phyloP scores from a whole-genome alignment of 2,888 invertebrate species.

The Microctonus hyperodae region DNA sequence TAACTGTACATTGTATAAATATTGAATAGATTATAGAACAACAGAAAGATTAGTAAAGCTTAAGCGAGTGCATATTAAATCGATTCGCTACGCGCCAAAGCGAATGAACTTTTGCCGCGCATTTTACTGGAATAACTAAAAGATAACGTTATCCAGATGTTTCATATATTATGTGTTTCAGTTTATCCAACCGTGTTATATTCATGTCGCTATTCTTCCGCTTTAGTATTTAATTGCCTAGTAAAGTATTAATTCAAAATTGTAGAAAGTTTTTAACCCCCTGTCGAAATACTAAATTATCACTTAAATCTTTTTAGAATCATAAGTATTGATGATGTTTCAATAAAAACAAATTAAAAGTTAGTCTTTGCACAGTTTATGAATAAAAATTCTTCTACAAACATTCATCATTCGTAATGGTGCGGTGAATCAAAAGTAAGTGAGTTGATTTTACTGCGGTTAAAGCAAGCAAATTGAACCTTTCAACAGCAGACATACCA shows the following conservation, averaged over 20 bases:
- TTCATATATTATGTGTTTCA: background rate
- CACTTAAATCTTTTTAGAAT: too few relatives aligned
- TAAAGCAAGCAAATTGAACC: slow-evolving; percentile 17
- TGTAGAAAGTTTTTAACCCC: too few relatives aligned
- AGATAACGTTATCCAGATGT: slow-evolving; percentile 11
- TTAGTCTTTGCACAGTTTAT: too few relatives aligned
- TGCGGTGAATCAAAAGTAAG: background rate
- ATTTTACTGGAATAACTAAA: slow-evolving; percentile 8
- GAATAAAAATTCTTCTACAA: too few relatives aligned
- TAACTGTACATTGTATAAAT: background rate
- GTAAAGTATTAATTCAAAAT: too few relatives aligned
- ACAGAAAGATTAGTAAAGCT: too few relatives aligned
- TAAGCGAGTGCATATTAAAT: slow-evolving; percentile 3
- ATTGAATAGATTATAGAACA: background rate
- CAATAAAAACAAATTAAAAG: too few relatives aligned
- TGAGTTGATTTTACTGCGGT: background rate
- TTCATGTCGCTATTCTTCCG: background rate
- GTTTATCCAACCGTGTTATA: background rate
- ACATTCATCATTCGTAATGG: background rate
- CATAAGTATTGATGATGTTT: too few relatives aligned
- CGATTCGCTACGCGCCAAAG: slow-evolving; percentile 10
- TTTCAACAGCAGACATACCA: slow-evolving; percentile 39
- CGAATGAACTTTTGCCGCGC: slow-evolving; percentile 11
- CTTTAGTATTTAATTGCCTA: background rate
- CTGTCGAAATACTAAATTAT: too few relatives aligned